Evolutionary conservation across 2,113 vertebrate species (phyloP).

Genomic region (Thamnophis sirtalis): DNA sequence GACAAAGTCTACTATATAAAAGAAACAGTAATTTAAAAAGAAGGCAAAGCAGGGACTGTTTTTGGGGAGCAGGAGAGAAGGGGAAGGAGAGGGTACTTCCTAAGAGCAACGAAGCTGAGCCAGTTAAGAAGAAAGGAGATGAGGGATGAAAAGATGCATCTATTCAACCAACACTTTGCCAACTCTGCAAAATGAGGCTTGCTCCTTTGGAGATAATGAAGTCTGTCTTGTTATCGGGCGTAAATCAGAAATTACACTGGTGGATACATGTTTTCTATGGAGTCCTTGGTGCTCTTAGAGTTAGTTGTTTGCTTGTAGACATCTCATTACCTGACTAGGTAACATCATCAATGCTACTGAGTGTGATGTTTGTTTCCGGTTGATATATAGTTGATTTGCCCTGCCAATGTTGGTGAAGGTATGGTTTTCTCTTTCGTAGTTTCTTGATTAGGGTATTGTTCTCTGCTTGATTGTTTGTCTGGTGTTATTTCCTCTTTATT

Average conservation of each 20-base stretch:
- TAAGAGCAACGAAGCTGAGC: not conserved
- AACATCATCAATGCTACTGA: not conserved
- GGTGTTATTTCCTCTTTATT: not conserved
- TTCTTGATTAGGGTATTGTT: not conserved
- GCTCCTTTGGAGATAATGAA: not conserved
- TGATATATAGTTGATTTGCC: not conserved
- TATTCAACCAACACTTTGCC: not conserved
- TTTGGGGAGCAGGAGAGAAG: not conserved
- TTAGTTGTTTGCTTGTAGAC: not conserved
- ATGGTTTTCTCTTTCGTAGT: not conserved
- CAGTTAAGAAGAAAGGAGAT: not conserved
- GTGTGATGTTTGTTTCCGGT: not conserved
- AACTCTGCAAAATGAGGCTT: not conserved
- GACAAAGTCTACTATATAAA: not conserved
- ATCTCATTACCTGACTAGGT: not conserved
- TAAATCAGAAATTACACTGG: not conserved
- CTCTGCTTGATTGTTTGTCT: not conserved
- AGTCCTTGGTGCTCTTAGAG: not conserved
- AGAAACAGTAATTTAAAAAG: not conserved
- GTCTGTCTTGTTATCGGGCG: not conserved
- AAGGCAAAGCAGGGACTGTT: not conserved
- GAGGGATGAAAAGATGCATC: no score
- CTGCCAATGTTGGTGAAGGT: not conserved
- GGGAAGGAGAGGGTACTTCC: not conserved
- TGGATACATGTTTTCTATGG: not conserved